Conservation (phyloP, 1,140 invertebrate species). For the Leptinotarsa defecta region DNA sequence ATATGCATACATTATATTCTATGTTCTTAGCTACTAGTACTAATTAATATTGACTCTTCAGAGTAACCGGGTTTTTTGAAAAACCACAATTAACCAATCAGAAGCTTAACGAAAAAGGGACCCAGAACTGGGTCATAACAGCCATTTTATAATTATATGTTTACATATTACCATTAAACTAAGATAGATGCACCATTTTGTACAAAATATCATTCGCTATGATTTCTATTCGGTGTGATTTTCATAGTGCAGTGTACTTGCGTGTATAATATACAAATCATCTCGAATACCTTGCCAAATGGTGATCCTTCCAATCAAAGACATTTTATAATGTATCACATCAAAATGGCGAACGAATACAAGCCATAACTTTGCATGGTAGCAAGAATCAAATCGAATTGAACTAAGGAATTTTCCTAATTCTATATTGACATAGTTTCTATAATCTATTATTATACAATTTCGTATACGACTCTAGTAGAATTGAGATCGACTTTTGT, state of each 20-base stretch:
- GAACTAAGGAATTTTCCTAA: slow-evolving; percentile 5
- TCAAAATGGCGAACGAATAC: slow-evolving; percentile 51
- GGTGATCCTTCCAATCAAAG: slow-evolving; percentile 31
- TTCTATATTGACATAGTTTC: slow-evolving; percentile 24
- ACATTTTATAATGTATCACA: slow-evolving; percentile 48
- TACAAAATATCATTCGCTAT: background rate
- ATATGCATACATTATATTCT: slow-evolving; percentile 48
- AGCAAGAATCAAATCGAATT: slow-evolving; percentile 29
- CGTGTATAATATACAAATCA: background rate
- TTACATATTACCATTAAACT: slow-evolving; percentile 10
- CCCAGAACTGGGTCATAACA: slow-evolving; percentile 35
- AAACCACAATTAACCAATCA: slow-evolving; percentile 48
- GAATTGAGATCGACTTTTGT: background rate
- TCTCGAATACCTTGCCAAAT: slow-evolving; percentile 27
- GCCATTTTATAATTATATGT: slow-evolving; percentile 45
- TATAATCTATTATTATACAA: slow-evolving; percentile 21
- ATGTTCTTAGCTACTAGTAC: slow-evolving; percentile 44
- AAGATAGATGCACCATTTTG: slow-evolving; percentile 7
- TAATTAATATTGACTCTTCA: slow-evolving; percentile 56
- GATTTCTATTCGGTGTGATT: background rate
- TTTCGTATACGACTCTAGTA: background rate
- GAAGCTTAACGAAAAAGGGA: slow-evolving; percentile 36
- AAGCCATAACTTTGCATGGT: slow-evolving; percentile 45
- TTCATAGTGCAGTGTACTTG: background rate
- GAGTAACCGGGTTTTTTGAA: slow-evolving; percentile 45